Evolutionary conservation across 2,113 vertebrate species (phyloP).

Genomic region (Anguilla japonica): DNA sequence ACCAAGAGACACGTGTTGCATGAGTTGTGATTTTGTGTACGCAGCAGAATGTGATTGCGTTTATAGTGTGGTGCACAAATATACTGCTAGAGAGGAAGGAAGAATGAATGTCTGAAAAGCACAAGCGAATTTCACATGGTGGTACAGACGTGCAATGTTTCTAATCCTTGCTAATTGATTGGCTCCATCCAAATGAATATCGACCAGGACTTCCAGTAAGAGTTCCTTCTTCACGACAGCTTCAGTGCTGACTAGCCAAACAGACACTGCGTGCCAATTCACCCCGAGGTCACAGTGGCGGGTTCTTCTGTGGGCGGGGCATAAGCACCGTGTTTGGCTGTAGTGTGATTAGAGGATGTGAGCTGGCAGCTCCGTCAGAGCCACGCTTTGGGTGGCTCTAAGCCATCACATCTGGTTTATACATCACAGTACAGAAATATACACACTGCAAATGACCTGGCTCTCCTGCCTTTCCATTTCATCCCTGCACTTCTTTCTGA

Average conservation of each 20-base stretch:
- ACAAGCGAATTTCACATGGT: background rate
- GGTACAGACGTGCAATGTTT: background rate
- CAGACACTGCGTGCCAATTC: too few relatives aligned
- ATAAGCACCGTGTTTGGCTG: too few relatives aligned
- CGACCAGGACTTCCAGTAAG: background rate
- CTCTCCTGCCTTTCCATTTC: conserved; percentile 20
- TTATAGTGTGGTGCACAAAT: background rate
- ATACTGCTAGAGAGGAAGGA: background rate
- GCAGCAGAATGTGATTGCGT: too few relatives aligned
- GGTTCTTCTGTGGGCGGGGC: too few relatives aligned
- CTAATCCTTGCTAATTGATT: background rate
- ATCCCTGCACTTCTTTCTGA: background rate
- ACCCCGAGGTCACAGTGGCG: too few relatives aligned
- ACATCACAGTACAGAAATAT: conserved; percentile 76
- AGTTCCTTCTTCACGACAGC: background rate
- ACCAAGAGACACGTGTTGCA: too few relatives aligned
- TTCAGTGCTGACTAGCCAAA: background rate
- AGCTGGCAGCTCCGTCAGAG: conserved; percentile 60
- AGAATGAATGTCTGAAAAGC: background rate
- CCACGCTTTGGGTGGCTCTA: conserved; percentile 66
- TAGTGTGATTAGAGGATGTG: conserved; percentile 65
- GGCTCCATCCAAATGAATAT: background rate
- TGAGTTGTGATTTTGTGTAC: too few relatives aligned
- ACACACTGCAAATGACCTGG: conserved; percentile 51
- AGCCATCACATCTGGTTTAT: conserved; percentile 77